A percentile compares a stretch with the other conserved stretches of the same genome.
phyloP scores from a whole-genome alignment of 2,113 vertebrate genomes.

The Stomatorhinus ivindoensis region DNA sequence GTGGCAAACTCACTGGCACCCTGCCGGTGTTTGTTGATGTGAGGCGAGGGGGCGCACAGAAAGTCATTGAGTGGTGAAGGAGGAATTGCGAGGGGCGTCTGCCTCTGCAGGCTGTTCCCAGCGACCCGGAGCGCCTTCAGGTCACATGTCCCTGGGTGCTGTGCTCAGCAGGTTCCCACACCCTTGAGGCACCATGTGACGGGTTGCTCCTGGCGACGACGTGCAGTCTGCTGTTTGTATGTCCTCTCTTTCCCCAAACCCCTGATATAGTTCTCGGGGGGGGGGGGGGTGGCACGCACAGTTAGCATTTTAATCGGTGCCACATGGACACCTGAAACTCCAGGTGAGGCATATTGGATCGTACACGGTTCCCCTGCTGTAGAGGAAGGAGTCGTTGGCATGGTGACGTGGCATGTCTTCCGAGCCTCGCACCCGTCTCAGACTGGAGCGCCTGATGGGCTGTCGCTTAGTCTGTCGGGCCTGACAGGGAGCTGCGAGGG shows the following conservation, averaged over 20 bases:
- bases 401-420: not conserved
- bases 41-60: not conserved
- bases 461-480: not conserved
- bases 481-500: not conserved
- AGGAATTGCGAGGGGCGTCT: not conserved
- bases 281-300: not conserved
- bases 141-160: not conserved
- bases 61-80: not conserved
- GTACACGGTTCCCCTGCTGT: not conserved
- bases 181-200: not conserved
- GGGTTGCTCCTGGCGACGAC: not conserved
- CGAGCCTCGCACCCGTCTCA: not conserved
- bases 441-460: not conserved
- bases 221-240: not conserved
- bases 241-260: not conserved
- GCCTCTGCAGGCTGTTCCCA: not conserved
- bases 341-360: not conserved
- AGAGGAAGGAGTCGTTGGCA: not conserved
- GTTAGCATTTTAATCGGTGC: not conserved
- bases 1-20: not conserved
- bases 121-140: not conserved
- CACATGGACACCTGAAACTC: not conserved
- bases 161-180: not conserved
- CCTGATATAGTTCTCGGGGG: not conserved
- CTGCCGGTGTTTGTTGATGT: not conserved